Conservation (phyloP, 2,888 invertebrate genomes). For the Parascotia fuliginaria region DNA sequence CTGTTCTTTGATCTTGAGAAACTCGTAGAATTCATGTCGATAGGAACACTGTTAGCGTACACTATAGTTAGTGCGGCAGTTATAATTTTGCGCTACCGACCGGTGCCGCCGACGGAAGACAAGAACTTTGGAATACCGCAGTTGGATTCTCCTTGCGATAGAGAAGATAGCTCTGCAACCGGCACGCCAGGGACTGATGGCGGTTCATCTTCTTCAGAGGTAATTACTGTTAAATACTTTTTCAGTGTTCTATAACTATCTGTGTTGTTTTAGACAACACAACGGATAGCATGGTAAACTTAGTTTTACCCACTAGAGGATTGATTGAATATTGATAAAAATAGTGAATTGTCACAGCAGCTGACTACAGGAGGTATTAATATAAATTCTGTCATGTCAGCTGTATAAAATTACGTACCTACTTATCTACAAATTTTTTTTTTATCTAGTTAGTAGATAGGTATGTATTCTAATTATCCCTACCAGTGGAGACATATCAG, state of each 20-base stretch:
- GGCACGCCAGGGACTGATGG: conserved; percentile 87
- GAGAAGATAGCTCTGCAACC: conserved; percentile 87
- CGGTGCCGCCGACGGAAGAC: conserved; percentile 81
- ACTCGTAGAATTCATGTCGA: conserved; percentile 97
- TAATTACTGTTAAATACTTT: not conserved
- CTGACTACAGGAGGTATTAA: too few relatives aligned
- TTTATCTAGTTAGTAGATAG: too few relatives aligned
- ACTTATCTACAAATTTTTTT: too few relatives aligned
- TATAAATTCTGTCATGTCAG: too few relatives aligned
- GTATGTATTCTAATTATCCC: too few relatives aligned
- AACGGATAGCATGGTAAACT: too few relatives aligned
- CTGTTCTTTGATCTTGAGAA: conserved; percentile 95
- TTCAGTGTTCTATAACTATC: not conserved
- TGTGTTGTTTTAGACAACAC: too few relatives aligned
- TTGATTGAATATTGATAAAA: too few relatives aligned
- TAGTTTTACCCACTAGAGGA: too few relatives aligned
- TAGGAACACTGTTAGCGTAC: conserved; percentile 94
- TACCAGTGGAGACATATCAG: too few relatives aligned
- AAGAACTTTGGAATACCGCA: conserved; percentile 78
- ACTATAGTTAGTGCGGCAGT: conserved; percentile 96
- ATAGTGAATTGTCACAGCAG: too few relatives aligned
- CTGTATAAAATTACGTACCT: too few relatives aligned
- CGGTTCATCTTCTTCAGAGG: conserved; percentile 86
- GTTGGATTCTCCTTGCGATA: conserved; percentile 83
- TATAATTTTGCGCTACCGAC: conserved; percentile 93